phyloP scores from a whole-genome alignment of 2,797 vertebrate genomes.

The Tachyglossus aculeatus region DNA sequence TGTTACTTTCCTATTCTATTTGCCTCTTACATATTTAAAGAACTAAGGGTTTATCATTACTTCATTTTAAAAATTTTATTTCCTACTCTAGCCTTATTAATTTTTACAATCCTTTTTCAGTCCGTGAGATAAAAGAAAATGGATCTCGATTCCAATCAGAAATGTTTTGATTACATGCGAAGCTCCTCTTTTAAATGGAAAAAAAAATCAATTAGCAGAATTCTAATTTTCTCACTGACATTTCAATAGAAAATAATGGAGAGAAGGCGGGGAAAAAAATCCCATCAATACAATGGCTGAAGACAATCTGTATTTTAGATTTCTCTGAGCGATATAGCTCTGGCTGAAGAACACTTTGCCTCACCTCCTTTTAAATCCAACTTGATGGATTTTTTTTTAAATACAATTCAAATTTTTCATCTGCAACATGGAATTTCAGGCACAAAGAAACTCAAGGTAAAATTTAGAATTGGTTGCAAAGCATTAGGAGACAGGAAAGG shows the following conservation, averaged over 20 bases:
- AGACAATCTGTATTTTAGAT: not conserved
- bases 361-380: too few relatives aligned
- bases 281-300: not conserved
- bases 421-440: too few relatives aligned
- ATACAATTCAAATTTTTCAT: too few relatives aligned
- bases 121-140: constrained; percentile 34
- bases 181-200: constrained; percentile 8
- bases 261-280: not conserved
- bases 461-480: too few relatives aligned
- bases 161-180: not conserved
- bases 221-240: constrained; percentile 10
- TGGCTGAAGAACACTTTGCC: too few relatives aligned
- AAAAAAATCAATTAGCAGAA: constrained; percentile 19
- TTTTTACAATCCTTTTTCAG: constrained; percentile 35
- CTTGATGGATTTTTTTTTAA: too few relatives aligned
- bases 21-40: constrained; percentile 44
- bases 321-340: too few relatives aligned
- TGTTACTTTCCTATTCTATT: constrained; percentile 30
- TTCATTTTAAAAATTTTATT: constrained; percentile 46
- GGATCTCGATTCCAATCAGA: constrained; percentile 15
- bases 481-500: too few relatives aligned
- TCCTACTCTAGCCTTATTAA: constrained; percentile 34
- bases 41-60: constrained; percentile 39
- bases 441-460: too few relatives aligned
- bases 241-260: constrained; percentile 14